Evolutionary conservation across 1,140 invertebrate genomes (phyloP).

Genomic region (Psix sp.): DNA sequence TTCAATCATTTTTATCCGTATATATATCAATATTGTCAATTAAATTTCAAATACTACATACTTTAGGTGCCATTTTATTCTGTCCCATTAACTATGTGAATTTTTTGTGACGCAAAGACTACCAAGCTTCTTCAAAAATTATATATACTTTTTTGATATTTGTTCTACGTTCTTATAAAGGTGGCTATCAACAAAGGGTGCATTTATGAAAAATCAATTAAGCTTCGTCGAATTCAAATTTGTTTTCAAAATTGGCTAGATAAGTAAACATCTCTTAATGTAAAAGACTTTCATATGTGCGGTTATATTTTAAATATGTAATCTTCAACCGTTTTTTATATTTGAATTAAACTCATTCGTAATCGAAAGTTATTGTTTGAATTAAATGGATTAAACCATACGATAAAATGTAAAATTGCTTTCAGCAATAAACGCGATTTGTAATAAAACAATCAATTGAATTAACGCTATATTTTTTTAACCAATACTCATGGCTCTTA

Average conservation of each 20-base stretch:
- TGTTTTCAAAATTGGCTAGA: conserved; percentile 35
- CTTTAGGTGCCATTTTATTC: conserved; percentile 52
- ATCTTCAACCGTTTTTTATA: conserved; percentile 4
- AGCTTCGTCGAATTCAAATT: conserved; percentile 37
- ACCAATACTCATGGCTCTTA: no score
- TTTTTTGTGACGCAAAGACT: conserved; percentile 11
- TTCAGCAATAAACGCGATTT: conserved; percentile 45
- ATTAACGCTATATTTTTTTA: conserved; percentile 29
- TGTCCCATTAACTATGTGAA: conserved; percentile 29
- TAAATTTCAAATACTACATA: conserved; percentile 68
- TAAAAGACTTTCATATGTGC: no score
- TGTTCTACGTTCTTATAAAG: no score
- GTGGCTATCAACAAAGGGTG: conserved; percentile 1
- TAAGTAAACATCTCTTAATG: conserved; percentile 21
- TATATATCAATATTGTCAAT: conserved; percentile 71
- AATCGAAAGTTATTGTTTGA: conserved; percentile 17
- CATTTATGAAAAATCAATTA: conserved; percentile 15
- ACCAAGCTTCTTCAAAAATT: no score
- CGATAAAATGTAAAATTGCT: conserved; percentile 31
- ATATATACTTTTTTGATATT: not conserved
- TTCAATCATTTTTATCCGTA: conserved; percentile 63
- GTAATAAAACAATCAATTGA: conserved; percentile 39
- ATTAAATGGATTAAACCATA: conserved; percentile 17
- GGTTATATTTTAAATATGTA: conserved; percentile 24
- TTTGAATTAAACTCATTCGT: conserved; percentile 1